A percentile compares a stretch with the other conserved stretches of the same genome.
phyloP scores from a whole-genome alignment of 1,140 invertebrate genomes.

The Trinorchestia longiramus region DNA sequence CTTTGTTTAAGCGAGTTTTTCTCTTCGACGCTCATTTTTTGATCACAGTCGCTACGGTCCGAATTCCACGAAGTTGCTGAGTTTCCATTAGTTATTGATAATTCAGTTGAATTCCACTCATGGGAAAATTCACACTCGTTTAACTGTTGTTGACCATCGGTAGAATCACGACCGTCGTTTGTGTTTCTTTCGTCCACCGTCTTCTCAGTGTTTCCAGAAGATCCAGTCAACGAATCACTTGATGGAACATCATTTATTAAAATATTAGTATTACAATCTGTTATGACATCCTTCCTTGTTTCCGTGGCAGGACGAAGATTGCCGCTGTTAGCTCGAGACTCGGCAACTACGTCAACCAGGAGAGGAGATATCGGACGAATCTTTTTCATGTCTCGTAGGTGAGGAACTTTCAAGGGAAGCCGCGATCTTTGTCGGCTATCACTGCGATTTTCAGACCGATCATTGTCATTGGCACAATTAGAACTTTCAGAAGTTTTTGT shows the following conservation, averaged over 20 bases:
- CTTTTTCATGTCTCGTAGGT: constrained; percentile 4
- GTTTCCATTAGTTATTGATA: constrained; percentile 19
- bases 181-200: background rate
- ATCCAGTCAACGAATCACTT: background rate
- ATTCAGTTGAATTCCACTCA: constrained; percentile 32
- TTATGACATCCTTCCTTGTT: background rate
- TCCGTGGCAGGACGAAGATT: background rate
- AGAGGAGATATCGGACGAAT: background rate
- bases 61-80: constrained; percentile 26
- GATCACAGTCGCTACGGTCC: background rate
- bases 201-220: background rate
- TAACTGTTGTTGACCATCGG: background rate
- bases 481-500: background rate
- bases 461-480: constrained; percentile 42
- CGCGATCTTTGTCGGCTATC: constrained; percentile 4
- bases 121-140: background rate
- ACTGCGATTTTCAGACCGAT: background rate
- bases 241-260: constrained; percentile 10
- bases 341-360: background rate
- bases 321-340: background rate
- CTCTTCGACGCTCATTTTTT: constrained; percentile 37
- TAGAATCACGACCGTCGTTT: background rate
- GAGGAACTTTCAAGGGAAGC: background rate
- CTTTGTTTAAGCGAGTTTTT: constrained; percentile 10
- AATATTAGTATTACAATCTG: constrained; percentile 36